Base-by-base conservation (phyloP, 1,140 invertebrate species). In the Gonatopus flavifemur region DNA sequence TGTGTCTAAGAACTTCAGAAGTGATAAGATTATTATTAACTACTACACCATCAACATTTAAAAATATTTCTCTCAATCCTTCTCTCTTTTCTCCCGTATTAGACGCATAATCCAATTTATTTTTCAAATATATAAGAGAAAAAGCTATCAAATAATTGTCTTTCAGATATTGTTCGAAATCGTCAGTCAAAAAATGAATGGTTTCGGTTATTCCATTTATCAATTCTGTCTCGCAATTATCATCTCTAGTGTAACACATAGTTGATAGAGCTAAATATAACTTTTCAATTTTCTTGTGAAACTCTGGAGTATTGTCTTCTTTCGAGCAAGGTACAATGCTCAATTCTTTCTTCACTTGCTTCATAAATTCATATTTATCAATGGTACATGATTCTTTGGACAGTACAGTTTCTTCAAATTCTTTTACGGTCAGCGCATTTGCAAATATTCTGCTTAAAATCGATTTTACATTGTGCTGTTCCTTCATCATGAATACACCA, bases 381-480 rank as follows among this genome's bases (percentile, higher is more conserved):
- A 86, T 70, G 53, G 80, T 82, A n/a, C 81, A 79, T 28, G 67
- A 76, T 32, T 74, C 59, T 60, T 76, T 69, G 8, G 69, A 73
- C 51, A 86, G 80, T 59, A 84, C 81, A 54, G 77, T 64, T n/a
- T n/a, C n/a, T 52, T 80, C 66, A 58, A 85, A 70, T 75, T 84
- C 64, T 77, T 79, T 33, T 20, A 65, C 22, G 20, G 52, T 62
- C 12, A 63, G 57, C 36, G 43, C 49, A 53, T 60, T 66, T 16
- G 52, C 55, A 33, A 68, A 70, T 35, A 84, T 63, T 68, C 84
- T 77, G 3, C 73, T 54, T 51, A 86, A 69, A 19, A 82, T 78
- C 63, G 72, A 60, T 57, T 80, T 74, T 18, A 83, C 52, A 63
- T 83, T 69, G 35, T 69, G 66, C 28, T 67, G 59, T 59, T 86